phyloP scores from a whole-genome alignment of 2,888 invertebrate species.

The Achlya flavicornis region DNA sequence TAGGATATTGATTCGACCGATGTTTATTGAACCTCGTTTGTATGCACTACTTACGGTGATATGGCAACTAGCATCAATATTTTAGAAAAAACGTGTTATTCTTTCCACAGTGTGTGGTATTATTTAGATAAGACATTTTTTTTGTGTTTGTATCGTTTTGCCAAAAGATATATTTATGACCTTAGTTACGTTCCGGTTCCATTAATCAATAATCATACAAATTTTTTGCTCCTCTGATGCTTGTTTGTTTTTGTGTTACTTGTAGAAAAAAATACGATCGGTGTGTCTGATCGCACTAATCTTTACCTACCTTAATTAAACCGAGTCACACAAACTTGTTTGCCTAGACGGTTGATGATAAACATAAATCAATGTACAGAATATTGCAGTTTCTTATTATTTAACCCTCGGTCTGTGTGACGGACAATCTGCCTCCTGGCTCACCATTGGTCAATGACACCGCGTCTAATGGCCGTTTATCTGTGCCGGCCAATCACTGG shows the following conservation, averaged over 20 bases:
- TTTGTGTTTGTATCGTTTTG: too few relatives aligned
- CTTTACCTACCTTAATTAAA: conserved; percentile 5
- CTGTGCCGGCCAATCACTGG: conserved; percentile 32
- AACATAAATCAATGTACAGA: conserved; percentile 11
- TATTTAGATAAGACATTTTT: too few relatives aligned
- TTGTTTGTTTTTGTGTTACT: too few relatives aligned
- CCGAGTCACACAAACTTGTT: conserved; percentile 4
- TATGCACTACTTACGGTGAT: neutral
- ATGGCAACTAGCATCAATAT: neutral
- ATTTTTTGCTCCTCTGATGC: too few relatives aligned
- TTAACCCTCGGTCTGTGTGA: conserved; percentile 30
- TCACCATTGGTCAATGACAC: conserved; percentile 35
- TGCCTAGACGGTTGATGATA: conserved; percentile 10
- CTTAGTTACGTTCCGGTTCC: neutral
- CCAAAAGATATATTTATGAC: too few relatives aligned
- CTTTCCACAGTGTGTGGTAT: neutral
- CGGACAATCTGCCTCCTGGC: conserved; percentile 18
- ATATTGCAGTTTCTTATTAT: conserved; percentile 27
- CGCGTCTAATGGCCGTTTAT: conserved; percentile 16
- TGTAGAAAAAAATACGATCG: too few relatives aligned
- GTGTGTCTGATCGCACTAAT: neutral
- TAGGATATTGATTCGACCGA: neutral
- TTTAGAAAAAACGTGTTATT: neutral
- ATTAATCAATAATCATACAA: neutral
- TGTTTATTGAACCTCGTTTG: conserved; percentile 4